Conservation (phyloP, 1,140 invertebrate species). For the Gryon sp. region DNA sequence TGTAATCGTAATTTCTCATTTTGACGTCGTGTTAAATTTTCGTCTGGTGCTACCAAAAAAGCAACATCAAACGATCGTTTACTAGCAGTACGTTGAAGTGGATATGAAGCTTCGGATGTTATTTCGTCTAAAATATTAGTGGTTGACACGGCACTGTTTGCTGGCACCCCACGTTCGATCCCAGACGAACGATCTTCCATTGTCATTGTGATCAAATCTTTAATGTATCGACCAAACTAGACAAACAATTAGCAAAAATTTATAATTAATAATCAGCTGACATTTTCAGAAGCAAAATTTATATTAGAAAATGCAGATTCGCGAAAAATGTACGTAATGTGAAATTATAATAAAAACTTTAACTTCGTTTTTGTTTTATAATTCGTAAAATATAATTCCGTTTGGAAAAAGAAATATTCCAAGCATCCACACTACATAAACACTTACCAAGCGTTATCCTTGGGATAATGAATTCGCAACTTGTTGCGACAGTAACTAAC, state of each 20-base stretch:
- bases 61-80: slow-evolving; percentile 93
- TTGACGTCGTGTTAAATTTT: slow-evolving; percentile 86
- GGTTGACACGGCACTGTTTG: slow-evolving; percentile 68
- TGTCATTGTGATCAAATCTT: slow-evolving; percentile 73
- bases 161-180: slow-evolving; percentile 75
- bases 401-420: neutral
- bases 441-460: slow-evolving; percentile 46
- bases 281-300: too few relatives aligned
- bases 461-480: slow-evolving; percentile 49
- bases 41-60: slow-evolving; percentile 91
- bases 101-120: slow-evolving; percentile 73
- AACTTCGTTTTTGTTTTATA: too few relatives aligned
- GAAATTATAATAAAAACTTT: too few relatives aligned
- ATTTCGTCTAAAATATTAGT: slow-evolving; percentile 68
- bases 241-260: too few relatives aligned
- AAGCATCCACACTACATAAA: slow-evolving; percentile 18
- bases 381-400: too few relatives aligned
- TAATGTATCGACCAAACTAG: slow-evolving; percentile 23
- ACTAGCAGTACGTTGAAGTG: slow-evolving; percentile 73
- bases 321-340: too few relatives aligned
- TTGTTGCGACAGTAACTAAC: slow-evolving; percentile 43
- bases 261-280: neutral
- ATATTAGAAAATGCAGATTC: too few relatives aligned
- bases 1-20: slow-evolving; percentile 80
- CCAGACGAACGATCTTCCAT: slow-evolving; percentile 79